Evolutionary conservation across 2,888 invertebrate genomes (phyloP), one percentile per base, ranked within the genome.

Genomic region (Noctua pronuba): DNA sequence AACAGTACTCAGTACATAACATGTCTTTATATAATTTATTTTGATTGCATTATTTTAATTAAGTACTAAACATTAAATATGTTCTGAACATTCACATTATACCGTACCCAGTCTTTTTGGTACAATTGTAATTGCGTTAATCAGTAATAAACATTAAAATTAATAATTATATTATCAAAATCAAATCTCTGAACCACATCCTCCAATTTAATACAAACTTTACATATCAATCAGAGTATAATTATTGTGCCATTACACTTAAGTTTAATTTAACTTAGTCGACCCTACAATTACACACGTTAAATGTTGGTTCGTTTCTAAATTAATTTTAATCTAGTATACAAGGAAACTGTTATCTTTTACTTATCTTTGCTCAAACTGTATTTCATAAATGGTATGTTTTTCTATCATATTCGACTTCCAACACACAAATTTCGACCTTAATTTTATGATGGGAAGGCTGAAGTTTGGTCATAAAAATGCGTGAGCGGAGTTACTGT

Each of bases 281-380:
- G 76, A 75, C 73, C 71, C 70, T 69, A 77, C 71, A 78, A 82
- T 87, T 88, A 84, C n/a, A 58, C 55, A 38, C 52, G 64, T 60
- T 83, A 77, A 85, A 77, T 70, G 35, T 74, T 71, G 46, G 46
- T 66, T 55, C 18, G 28, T 79, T 76, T 73, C 77, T 78, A 77
- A 85, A 85, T 86, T 85, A 84, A 80, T 84, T 88, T 82, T 11
- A 82, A 85, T 81, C 68, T 73, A 65, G 24, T 84, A 64, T 77
- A 79, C 69, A 78, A 83, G 75, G 75, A 80, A 83, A 69, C 79
- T 84, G 76, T 87, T 86, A 82, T 81, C 74, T 88, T 65, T 66
- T 65, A 80, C 80, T 82, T 82, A 74, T 85, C 79, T 86, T 76
- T 38, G 49, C 70, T 83, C 81, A 80, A 88, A 84, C 84, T 80